These are phyloP conservation scores for Pocillopora grandis DNA, from an alignment of 92 coral and sea anemone genomes.

Conservation along the genomic window DNA sequence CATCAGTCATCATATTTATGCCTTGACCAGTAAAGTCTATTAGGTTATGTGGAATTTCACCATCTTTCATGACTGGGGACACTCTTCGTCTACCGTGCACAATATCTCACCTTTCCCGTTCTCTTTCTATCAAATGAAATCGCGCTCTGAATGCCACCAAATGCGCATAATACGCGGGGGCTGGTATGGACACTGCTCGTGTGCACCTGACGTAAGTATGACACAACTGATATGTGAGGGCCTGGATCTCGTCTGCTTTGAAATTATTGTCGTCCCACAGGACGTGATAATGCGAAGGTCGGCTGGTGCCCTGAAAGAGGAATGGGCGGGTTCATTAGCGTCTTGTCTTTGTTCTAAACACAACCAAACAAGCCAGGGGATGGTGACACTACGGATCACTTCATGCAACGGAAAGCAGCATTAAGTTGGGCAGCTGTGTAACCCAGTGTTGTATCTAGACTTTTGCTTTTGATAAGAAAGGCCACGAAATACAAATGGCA, in stretches of 20 bases:
- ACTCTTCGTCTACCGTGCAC: neutral
- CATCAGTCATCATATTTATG: too few relatives aligned
- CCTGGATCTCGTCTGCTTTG: slow-evolving; percentile 83
- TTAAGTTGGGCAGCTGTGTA: too few relatives aligned
- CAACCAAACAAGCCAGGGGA: too few relatives aligned
- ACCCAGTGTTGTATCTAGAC: too few relatives aligned
- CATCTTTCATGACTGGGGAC: neutral
- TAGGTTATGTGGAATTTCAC: neutral
- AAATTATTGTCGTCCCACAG: slow-evolving; percentile 90
- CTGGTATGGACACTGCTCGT: slow-evolving; percentile 90
- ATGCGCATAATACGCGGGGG: slow-evolving; percentile 97
- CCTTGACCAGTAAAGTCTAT: too few relatives aligned
- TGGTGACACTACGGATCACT: too few relatives aligned
- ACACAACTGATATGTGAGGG: slow-evolving; percentile 89
- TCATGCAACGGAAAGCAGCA: too few relatives aligned
- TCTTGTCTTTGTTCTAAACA: too few relatives aligned
- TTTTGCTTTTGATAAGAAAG: too few relatives aligned
- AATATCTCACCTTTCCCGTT: slow-evolving; percentile 53
- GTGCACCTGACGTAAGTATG: slow-evolving; percentile 95
- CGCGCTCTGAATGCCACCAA: slow-evolving; percentile 96
- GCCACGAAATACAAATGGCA: too few relatives aligned
- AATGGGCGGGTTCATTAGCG: neutral
- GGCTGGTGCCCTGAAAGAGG: slow-evolving; percentile 85
- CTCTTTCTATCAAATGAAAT: slow-evolving; percentile 61
- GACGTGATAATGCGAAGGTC: slow-evolving; percentile 95